These are phyloP conservation scores for Paratilapia polleni DNA, from an alignment of 2,113 vertebrate species.

Conservation along the genomic window DNA sequence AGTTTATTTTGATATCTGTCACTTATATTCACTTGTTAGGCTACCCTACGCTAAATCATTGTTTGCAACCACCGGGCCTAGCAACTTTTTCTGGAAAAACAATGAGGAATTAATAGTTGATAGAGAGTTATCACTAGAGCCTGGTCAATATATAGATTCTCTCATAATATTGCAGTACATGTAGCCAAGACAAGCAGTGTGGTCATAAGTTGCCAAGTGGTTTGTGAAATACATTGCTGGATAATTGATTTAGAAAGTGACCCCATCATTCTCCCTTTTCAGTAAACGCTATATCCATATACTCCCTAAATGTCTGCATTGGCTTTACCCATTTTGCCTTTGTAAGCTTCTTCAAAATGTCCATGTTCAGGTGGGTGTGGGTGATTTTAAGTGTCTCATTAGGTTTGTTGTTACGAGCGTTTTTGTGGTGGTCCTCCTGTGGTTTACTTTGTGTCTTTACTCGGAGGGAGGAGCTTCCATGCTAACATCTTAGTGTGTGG, in stretches of 20 bases:
- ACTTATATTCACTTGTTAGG: neutral
- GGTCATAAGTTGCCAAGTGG: neutral
- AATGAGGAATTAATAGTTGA: neutral
- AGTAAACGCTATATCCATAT: neutral
- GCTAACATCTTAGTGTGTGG: too few species aligned
- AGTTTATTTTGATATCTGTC: neutral
- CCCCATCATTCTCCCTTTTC: neutral
- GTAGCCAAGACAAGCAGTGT: neutral
- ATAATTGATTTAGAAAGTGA: neutral
- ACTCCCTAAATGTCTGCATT: neutral
- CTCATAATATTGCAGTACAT: neutral
- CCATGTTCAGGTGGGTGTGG: too few species aligned
- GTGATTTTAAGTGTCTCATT: too few species aligned
- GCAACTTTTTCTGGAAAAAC: neutral
- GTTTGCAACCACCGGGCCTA: neutral
- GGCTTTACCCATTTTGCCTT: too few species aligned
- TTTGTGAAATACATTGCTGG: neutral
- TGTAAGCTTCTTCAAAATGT: too few species aligned
- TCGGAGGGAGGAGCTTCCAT: too few species aligned
- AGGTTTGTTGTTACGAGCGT: too few species aligned
- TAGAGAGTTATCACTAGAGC: neutral
- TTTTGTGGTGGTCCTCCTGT: too few species aligned
- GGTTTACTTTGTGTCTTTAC: too few species aligned
- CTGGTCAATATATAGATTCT: neutral
- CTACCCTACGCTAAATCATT: neutral